Percentiles rank a stretch among this genome's conserved stretches.
These are phyloP conservation scores for Pogonomyrmex barbatus DNA, from an alignment of 1,140 invertebrate genomes.

Conservation along the genomic window DNA sequence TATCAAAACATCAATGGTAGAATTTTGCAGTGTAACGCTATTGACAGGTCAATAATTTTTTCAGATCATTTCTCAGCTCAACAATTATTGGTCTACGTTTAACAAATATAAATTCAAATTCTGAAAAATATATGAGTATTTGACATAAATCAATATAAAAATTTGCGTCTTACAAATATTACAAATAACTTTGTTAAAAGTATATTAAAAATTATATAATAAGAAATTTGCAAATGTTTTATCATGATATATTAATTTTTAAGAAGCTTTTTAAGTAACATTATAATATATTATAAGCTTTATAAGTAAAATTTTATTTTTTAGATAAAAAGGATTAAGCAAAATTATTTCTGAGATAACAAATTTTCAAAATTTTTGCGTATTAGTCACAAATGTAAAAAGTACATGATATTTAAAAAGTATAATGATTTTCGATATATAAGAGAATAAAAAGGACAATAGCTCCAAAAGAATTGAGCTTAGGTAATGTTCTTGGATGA, in stretches of 20 bases:
- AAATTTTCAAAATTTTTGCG: neutral
- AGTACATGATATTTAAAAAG: neutral
- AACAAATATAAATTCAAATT: neutral
- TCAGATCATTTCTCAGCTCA: neutral
- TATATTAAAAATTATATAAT: neutral
- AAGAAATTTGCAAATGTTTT: neutral
- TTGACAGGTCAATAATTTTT: neutral
- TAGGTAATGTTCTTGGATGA: neutral
- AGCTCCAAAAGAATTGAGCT: neutral
- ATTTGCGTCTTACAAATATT: neutral
- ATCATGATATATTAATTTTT: neutral
- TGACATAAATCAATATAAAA: neutral
- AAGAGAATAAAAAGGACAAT: neutral
- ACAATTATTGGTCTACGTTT: neutral
- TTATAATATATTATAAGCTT: too few species aligned
- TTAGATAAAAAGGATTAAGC: neutral
- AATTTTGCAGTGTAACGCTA: neutral
- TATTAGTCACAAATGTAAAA: neutral
- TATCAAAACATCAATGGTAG: constrained; percentile 16
- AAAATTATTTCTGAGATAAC: too few species aligned
- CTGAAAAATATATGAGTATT: neutral
- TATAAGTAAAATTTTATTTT: neutral
- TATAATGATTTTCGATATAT: neutral
- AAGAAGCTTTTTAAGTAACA: too few species aligned
- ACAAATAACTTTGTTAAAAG: neutral